phyloP scores from a whole-genome alignment of 2,888 invertebrate genomes.

The Plutella xylostella region DNA sequence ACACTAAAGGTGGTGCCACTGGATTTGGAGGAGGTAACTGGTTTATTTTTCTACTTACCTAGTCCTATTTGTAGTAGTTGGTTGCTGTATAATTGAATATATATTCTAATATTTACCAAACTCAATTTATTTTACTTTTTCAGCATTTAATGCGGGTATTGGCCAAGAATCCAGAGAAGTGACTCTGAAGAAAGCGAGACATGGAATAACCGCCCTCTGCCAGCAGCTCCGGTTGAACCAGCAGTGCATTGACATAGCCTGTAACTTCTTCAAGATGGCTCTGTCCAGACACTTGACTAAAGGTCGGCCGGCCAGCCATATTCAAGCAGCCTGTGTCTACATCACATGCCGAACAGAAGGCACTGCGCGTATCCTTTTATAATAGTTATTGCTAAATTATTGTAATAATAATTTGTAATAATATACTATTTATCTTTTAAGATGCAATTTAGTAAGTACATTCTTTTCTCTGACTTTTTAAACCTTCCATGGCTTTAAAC shows the following conservation, averaged over 20 bases:
- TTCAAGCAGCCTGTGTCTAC: slow-evolving; percentile 97
- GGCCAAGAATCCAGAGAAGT: slow-evolving; percentile 93
- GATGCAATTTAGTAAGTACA: no score
- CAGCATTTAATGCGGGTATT: slow-evolving; percentile 82
- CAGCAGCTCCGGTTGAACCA: slow-evolving; percentile 89
- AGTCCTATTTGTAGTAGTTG: neutral
- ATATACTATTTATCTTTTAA: no score
- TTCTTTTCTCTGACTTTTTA: no score
- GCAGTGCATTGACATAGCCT: slow-evolving; percentile 93
- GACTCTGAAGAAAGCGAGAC: slow-evolving; percentile 88
- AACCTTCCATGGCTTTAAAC: no score
- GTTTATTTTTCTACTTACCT: no score
- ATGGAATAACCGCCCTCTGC: slow-evolving; percentile 86
- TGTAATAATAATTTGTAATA: no score
- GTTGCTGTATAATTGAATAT: neutral
- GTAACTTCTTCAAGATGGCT: slow-evolving; percentile 95
- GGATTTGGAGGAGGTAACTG: slow-evolving; percentile 79
- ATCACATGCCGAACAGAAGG: slow-evolving; percentile 96
- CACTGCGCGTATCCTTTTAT: slow-evolving; percentile 90
- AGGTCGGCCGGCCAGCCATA: slow-evolving; percentile 89
- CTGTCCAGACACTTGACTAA: slow-evolving; percentile 85
- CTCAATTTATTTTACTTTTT: slow-evolving; percentile 5
- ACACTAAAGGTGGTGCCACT: slow-evolving; percentile 86
- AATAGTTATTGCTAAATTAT: no score
- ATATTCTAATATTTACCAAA: neutral